Evolutionary conservation across 1,140 invertebrate genomes (phyloP), one percentile per base, ranked within the genome.

Genomic region (Drosophila suzukii): DNA sequence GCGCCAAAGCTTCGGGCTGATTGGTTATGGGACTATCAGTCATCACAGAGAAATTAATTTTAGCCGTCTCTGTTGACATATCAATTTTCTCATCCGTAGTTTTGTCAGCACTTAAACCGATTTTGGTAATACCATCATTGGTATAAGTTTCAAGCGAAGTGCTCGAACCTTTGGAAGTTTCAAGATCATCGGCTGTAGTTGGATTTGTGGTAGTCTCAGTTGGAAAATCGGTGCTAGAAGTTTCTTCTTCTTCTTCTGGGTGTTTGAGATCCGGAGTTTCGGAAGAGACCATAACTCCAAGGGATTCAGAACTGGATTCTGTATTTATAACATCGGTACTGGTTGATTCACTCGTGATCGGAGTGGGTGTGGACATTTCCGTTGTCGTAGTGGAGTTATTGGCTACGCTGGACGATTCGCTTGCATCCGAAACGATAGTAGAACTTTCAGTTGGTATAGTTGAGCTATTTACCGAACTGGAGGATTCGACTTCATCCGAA

Each of bases 201-300:
- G 24, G 27, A 60, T 41, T 55, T 34, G 24, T 20, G n/a, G 61
- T 10, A 34, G 54, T 39, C 38, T 56, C 32, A 5, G 36, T 43
- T 5, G 36, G 20, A 41, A n/a, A 15, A 46, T 44, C 53, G 36
- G 67, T 13, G 32, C 60, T 60, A 12, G 38, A 43, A 12, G n/a
- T 11, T 11, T 34, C 60, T 4, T 44, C 13, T 17, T 24, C 38
- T 13, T n/a, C 30, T 24, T 38, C 20, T 11, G 6, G 17, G 30
- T 1, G 15, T 2, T 10, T 60, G 17, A 27, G 38, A 60, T 53
- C 50, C 32, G 60, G 60, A 3, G 60, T n/a, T 34, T 63, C 60
- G 6, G 60, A 43, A 15, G 60, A 10, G 13, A 10, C 17, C 10
- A 43, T 32, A 13, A 4, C 15, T 10, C 17, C 36, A 10, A 11